Base-by-base conservation (phyloP, 2,888 invertebrate genomes). In the Chydorus sphaericus region DNA sequence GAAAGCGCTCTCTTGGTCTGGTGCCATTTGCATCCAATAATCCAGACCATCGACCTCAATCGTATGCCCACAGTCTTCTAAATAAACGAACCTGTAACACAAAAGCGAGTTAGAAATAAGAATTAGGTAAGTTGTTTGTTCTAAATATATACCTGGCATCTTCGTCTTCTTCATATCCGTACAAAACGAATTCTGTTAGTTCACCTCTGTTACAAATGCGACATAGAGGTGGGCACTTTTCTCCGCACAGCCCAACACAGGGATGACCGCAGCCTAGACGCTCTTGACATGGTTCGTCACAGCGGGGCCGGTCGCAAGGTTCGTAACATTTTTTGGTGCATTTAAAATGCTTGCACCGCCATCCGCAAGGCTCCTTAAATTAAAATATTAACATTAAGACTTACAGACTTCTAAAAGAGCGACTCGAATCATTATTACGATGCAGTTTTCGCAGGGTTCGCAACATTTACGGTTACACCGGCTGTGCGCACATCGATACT, bases 161-260 rank as follows among this genome's bases (percentile, higher is more conserved):
- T 3, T 73, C 72, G 8, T 77, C 77, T 67, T 75, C 74, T 65
- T 76, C 75, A 44, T 59, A 64, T 48, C 75, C 72, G 61, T 74
- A 71, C 33, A 75, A 67, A 14, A 73, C 62, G 11, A 69, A 62
- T 10, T 73, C 74, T 6, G 54, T 59, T 37, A 68, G 66, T 60
- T 65, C 63, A 6, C 66, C 63, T 26, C 63, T 56, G 58, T 75
- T 62, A 69, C 83, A 84, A 16, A 65, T 51, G 29, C 72, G 67
- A 69, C 83, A 84, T 54, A 77, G 63, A 31, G 67, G 67, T 16
- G 80, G 81, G 66, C 83, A 83, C 10, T 72, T 73, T 66, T 85
- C 83, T n/a, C 81, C 82, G 70, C 84, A 85, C 53, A 44, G 44
- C 14, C 44, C 74, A 70, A 63, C 59, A 65, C 84, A 85, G 1